phyloP scores from a whole-genome alignment of 1,140 invertebrate species.

The Megalopta genalis region DNA sequence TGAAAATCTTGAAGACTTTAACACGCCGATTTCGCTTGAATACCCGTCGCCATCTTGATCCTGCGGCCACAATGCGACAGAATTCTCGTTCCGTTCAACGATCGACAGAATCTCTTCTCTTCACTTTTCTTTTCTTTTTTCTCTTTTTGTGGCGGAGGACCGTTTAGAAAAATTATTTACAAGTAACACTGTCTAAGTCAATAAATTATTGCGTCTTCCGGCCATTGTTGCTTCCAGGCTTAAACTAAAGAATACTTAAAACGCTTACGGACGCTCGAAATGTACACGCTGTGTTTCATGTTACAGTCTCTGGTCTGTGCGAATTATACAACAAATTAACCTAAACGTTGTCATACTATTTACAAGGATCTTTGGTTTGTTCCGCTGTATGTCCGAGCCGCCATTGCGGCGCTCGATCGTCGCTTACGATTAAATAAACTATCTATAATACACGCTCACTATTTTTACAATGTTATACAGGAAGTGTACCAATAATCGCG shows the following conservation, averaged over 20 bases:
- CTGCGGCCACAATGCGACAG: too few relatives aligned
- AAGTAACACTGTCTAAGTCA: not conserved
- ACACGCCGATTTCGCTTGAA: not conserved
- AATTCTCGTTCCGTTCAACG: too few relatives aligned
- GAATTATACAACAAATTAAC: slow-evolving; percentile 12
- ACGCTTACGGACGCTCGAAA: not conserved
- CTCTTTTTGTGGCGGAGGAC: not conserved
- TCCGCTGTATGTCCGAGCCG: slow-evolving; percentile 19
- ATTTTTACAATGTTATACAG: not conserved
- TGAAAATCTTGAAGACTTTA: not conserved
- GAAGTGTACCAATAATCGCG: too few relatives aligned
- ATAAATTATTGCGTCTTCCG: slow-evolving; percentile 68
- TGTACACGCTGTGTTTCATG: slow-evolving; percentile 15
- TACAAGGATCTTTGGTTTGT: slow-evolving; percentile 39
- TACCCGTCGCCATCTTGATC: not conserved
- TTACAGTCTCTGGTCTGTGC: not conserved
- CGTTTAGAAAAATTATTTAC: slow-evolving; percentile 10
- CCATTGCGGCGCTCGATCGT: not conserved
- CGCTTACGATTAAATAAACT: slow-evolving; percentile 5
- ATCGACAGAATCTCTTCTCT: too few relatives aligned
- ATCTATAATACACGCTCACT: not conserved
- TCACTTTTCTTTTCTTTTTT: too few relatives aligned
- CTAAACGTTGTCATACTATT: slow-evolving; percentile 11
- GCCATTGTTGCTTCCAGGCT: slow-evolving; percentile 3
- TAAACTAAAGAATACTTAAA: slow-evolving; percentile 4